Evolutionary conservation across 2,888 invertebrate genomes (phyloP), one percentile per base, ranked within the genome.

Genomic region (Pimpla rufipes): DNA sequence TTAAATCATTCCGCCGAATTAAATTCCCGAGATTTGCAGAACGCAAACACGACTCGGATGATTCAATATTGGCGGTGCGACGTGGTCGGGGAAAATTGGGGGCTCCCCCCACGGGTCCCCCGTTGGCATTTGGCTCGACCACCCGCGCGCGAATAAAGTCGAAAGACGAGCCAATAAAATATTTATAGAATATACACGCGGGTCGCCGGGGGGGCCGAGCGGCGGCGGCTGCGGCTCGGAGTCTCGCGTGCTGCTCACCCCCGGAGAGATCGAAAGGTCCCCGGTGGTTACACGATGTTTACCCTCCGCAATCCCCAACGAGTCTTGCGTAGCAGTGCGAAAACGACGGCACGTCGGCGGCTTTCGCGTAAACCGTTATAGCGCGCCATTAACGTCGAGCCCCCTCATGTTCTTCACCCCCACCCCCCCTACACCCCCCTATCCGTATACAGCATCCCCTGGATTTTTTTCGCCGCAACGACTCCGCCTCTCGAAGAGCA

Each of bases 91-190:
- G 16, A 59, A 73, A 62, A 73, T 73, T 73, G 35, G 59, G 35
- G 29, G 73, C 47, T 47, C 52, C 52, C 2, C 16, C 29, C 3
- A 29, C 29, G 35, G 47, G 18, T 45, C 40, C 85, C 57, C 59
- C 52, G 62, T 64, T 64, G 79, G 71, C 68, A 59, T 71, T 81
- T 75, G 62, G 37, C 45, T 64, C 35, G 83, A 76, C 82, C 85
- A 80, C 82, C 87, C 87, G 86, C 88, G 83, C 87, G 88, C 87
- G 89, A 91, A 91, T 90, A 90, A 92, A 92, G 89, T 90, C 90
- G 89, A 90, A 90, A 89, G 90, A 93, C 90, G 91, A 90, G 91
- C 91, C 91, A 93, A 93, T 93, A 92, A 93, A 93, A 93, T 92
- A 93, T 93, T 93, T 93, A 92, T 92, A 88, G 90, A 91, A 90